Base-by-base conservation (phyloP, 2,888 invertebrate species). In the Xestobium rufovillosum region DNA sequence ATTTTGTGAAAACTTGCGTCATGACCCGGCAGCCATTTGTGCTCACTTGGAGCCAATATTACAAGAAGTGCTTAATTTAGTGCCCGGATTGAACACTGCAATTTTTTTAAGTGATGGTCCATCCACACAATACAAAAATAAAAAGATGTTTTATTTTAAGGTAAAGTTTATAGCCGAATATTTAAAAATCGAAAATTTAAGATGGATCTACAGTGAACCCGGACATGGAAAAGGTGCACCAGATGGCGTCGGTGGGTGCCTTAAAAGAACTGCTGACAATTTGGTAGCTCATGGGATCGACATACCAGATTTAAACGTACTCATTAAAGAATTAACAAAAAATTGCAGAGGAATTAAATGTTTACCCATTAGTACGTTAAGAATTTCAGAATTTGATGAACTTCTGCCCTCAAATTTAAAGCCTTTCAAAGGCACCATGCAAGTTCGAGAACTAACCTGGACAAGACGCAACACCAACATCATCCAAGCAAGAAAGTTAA, bases 221-320 rank as follows among this genome's bases (percentile, higher is more conserved):
- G 39, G 35, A 2, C 40, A 40, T 25, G 35, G 35, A 3, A 39
- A 39, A 15, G 39, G 31, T 3, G 39, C 39, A n/a, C 39, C 39
- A 3, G 39, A 39, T 39, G 36, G 40, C n/a, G 15, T 40, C 2
- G 36, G 36, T 25, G 40, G 40, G 3, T 26, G 14, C 12, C 14
- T 40, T n/a, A 36, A 40, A 15, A 19, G 40, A 17, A 28, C 31
- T 3, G 40, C 40, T 25, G 40, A 40, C 25, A 14, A 11, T 14
- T 12, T 36, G 26, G 35, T 39, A 14, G 27, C 15, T 11, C 16
- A 27, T 3, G 28, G 28, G 3, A 26, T 6, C 2, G 34, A 38
- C 26, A 27, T 38, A 12, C 14, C 38, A 10, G 30, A 28, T 19
- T 34, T 38, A 14, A 15, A 32, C 2, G 13, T 19, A n/a, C n/a